Base-by-base conservation (phyloP, 2,113 vertebrate genomes). In the Perognathus longimembris region DNA sequence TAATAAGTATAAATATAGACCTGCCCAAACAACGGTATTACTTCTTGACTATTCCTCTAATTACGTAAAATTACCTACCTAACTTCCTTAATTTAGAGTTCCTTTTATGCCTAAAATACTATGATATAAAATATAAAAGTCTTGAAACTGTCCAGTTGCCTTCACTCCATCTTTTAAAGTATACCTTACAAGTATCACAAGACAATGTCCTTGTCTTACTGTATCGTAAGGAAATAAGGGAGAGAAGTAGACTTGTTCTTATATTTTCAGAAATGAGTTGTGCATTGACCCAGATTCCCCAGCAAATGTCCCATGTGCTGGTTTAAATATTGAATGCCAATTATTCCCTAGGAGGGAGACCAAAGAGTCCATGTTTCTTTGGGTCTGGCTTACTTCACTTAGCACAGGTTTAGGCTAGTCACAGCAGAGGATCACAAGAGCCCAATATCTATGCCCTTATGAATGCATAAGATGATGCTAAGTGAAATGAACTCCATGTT, bases 81-180 rank as follows among this genome's bases (percentile, higher is more conserved):
- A 40, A 3, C 38, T 87, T 87, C 73, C 10, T n/a, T 66, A 36
- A 42, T 54, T 90, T 63, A 74, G 9, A 73, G 10, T 66, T 92
- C 73, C n/a, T 87, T 50, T 22, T 57, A 1, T 40, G 17, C 6
- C 63, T 32, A 91, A 87, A 87, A 87, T 40, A 92, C 10, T 73
- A n/a, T 54, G 36, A 73, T 30, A 85, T 64, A 92, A 92, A 92
- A 50, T 73, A 21, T 64, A 67, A 74, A 87, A 74, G 11, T 34
- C 34, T 88, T 67, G 36, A 36, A 30, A 67, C 45, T 30, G 7
- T 57, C 36, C 36, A 45, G 18, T 14, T 30, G 11, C 59, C 21
- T 82, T 92, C 32, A 81, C 36, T 83, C 45, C 14, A 45, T n/a
- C 36, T 30, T 91, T 93, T 61, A 42, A 9, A 21, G 2, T 87